Base-by-base conservation (phyloP, 2,888 invertebrate species). In the Beris morrisii region DNA sequence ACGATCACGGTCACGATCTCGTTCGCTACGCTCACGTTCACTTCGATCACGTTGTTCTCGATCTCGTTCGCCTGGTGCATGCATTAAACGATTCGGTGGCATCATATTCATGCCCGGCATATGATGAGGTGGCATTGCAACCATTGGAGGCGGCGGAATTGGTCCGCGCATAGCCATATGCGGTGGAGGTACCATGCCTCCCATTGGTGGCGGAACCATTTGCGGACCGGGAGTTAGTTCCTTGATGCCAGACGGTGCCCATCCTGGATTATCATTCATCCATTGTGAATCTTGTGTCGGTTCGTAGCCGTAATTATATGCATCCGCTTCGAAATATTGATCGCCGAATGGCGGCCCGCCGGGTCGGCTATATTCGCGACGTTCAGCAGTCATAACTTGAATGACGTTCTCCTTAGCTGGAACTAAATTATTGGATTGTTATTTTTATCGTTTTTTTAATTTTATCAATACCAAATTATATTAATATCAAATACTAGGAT, bases 371-470 rank as follows among this genome's bases (percentile, higher is more conserved):
- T 93, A 94, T 79, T 93, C 93, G 68, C 93, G 84, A 66, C 93
- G 86, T 78, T 95, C 94, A 2, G 93, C 93, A 9, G 94, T 93
- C 93, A 95, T 93, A 54, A 94, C 93, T 83, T 93, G 93, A 75
- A 94, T 94, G 13, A 92, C 90, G 74, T 93, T 94, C 80, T 93
- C 93, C 80, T 86, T 83, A 75, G 73, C 78, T 79, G 77, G 77
- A 32, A 76, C 82, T 7, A 71, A 38, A 38, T 38, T 38, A 38
- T 22, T 22, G 22, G 22, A 22, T 22, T 22, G 3, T 22, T 22
- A 22, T 3, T 22, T 22, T 22, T 22, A 22, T 22, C 22, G 22
- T 22, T 22, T 22, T 22, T 22, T 22, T 22, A 22, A 22, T 22
- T 22, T 22, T 22, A 22, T 22, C 22, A 22, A 22, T 22, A 22